These are phyloP conservation scores for Corythaixoides concolor DNA, from an alignment of 2,113 vertebrate species.

Conservation along the genomic window DNA sequence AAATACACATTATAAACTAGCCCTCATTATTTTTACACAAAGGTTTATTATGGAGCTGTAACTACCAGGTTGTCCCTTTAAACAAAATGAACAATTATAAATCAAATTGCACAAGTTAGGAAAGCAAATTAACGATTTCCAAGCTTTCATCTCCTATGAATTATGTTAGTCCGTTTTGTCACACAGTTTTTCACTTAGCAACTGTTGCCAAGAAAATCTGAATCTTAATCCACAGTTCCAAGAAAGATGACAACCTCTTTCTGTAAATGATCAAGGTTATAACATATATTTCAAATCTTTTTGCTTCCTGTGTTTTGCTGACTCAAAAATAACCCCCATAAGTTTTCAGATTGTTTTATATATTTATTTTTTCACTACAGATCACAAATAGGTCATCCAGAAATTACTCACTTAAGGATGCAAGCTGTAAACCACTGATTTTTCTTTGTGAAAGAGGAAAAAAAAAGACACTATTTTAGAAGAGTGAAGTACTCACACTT, in stretches of 20 bases:
- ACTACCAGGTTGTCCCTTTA: not conserved
- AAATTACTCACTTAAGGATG: not conserved
- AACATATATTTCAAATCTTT: not conserved
- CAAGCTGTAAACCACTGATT: not conserved
- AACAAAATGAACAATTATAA: not conserved
- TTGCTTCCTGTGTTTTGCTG: not conserved
- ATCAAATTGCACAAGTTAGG: not conserved
- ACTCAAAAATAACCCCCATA: not conserved
- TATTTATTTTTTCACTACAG: not conserved
- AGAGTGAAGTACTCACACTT: not conserved
- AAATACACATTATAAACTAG: not conserved
- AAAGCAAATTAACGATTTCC: not conserved
- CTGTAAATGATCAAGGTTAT: not conserved
- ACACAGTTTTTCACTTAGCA: not conserved
- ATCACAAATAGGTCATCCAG: not conserved
- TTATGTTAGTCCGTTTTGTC: not conserved
- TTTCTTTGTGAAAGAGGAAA: not conserved
- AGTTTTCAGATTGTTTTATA: not conserved
- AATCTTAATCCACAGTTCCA: slow-evolving; percentile 28
- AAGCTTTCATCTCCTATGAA: not conserved
- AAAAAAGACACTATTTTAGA: not conserved
- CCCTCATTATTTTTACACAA: not conserved
- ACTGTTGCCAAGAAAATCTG: slow-evolving; percentile 34
- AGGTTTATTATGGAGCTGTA: not conserved
- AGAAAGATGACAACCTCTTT: slow-evolving; percentile 38